A percentile compares a stretch with the other conserved stretches of the same genome.
These are phyloP conservation scores for Drosophila chauvacae DNA, from an alignment of 1,140 invertebrate species.

Conservation along the genomic window DNA sequence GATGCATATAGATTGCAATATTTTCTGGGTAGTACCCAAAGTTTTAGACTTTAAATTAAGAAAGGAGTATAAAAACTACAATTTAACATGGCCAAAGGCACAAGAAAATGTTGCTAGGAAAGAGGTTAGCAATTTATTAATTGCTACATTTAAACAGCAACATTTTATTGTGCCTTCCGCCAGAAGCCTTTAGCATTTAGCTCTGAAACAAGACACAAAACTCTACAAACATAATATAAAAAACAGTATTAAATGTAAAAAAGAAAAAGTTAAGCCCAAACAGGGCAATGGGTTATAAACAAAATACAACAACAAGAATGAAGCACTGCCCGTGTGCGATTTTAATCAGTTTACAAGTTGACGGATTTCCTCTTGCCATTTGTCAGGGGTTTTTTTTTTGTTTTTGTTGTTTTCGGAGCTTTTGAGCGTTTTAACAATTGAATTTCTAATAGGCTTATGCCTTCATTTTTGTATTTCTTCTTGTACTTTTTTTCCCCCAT, in stretches of 20 bases:
- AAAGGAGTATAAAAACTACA: too few relatives aligned
- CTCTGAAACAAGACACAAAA: neutral
- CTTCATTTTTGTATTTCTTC: neutral
- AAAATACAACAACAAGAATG: neutral
- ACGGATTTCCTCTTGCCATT: slow-evolving; percentile 57
- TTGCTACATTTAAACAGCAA: too few relatives aligned
- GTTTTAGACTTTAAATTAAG: too few relatives aligned
- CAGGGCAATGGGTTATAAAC: neutral
- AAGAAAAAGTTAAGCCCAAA: neutral
- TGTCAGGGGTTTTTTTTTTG: slow-evolving; percentile 1
- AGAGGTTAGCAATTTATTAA: too few relatives aligned
- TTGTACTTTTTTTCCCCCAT: neutral
- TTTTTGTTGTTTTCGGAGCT: neutral
- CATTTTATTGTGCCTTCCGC: neutral
- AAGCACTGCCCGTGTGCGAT: slow-evolving; percentile 23
- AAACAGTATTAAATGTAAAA: neutral
- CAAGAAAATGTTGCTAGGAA: too few relatives aligned
- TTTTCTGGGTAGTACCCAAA: too few relatives aligned
- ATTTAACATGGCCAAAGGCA: too few relatives aligned
- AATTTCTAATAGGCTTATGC: slow-evolving; percentile 76
- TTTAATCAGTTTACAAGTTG: slow-evolving; percentile 56
- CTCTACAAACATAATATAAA: neutral
- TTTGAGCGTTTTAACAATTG: slow-evolving; percentile 61
- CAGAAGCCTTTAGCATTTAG: neutral
- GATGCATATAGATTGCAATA: too few relatives aligned